These are phyloP conservation scores for Zapus hudsonius DNA, from an alignment of 2,113 vertebrate species.

Conservation along the genomic window DNA sequence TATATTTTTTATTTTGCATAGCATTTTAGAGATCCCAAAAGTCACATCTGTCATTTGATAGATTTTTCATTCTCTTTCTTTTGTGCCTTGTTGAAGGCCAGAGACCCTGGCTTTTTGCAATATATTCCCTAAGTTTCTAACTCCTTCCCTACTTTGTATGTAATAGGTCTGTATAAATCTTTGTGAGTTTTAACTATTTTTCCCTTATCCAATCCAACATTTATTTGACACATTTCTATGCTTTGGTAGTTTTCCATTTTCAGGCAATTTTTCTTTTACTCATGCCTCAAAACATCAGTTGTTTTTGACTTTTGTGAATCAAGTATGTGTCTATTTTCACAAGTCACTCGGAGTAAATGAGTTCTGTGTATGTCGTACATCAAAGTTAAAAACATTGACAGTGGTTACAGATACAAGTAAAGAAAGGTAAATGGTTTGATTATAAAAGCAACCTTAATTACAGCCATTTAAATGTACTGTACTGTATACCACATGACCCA, in stretches of 20 bases:
- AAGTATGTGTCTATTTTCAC: background rate
- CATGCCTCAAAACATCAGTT: background rate
- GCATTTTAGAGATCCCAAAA: background rate
- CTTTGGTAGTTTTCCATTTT: background rate
- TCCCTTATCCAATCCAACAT: background rate
- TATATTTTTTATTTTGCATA: background rate
- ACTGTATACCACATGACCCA: background rate
- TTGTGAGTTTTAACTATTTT: background rate
- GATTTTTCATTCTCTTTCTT: background rate
- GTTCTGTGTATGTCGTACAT: background rate
- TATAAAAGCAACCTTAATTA: slow-evolving; percentile 60
- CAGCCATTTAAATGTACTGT: slow-evolving; percentile 44
- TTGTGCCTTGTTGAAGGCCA: background rate
- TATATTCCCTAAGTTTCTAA: background rate
- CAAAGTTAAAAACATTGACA: slow-evolving; percentile 11
- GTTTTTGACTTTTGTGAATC: background rate
- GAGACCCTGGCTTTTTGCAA: background rate
- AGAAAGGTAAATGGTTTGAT: background rate
- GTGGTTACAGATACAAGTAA: slow-evolving; percentile 18
- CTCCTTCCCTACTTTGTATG: background rate
- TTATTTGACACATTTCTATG: background rate
- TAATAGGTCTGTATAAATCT: background rate
- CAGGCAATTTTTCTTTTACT: slow-evolving; percentile 24
- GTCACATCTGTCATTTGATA: background rate
- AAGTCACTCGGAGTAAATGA: background rate